Evolutionary conservation across 2,888 invertebrate genomes (phyloP), one percentile per base, ranked within the genome.

Genomic region (Melolontha melolontha): DNA sequence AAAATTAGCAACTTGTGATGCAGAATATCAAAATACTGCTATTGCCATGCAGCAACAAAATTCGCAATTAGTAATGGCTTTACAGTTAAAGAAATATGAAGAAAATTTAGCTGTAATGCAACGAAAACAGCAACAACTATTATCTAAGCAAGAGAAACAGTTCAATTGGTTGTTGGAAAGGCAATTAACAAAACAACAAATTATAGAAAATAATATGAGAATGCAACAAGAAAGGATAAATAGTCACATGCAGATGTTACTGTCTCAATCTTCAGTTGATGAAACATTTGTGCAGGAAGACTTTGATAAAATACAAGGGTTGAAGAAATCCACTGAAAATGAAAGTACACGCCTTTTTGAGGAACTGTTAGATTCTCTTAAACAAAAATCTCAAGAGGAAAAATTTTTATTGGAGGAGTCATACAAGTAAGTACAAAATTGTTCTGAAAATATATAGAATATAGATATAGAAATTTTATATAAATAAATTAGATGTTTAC

Each of bases 61-160:
- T 78, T 86, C 88, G 0, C 88, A 89, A 74, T 74, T 89, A 51
- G 82, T 88, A 83, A 85, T 89, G 49, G 88, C 89, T 7, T 78
- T 89, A 71, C 89, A 89, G 72, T 78, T 89, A 64, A 88, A 88
- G 76, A 89, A 88, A 44, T 89, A 89, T 73, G 89, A 89, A 75
- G 88, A 89, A 73, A 87, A 85, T 76, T 80, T 89, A 40, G 84
- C 85, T 5, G 85, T 86, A 22, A 85, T 89, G 79, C 88, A 88
- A 75, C 74, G 85, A 82, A 83, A 86, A 5, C 87, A 88, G 67
- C 85, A 86, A 5, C 87, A 88, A 70, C 83, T 86, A 1, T 80
- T 86, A 14, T 74, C 81, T 2, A 86, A 86, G 34, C 87, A 88
- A 70, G 86, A 87, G 66, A 79, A 85, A 12, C 87, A 88, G 71